Percentiles rank a stretch among this genome's conserved stretches.
These are phyloP conservation scores for Styela plicata DNA, from an alignment of 23 tunicate genomes.

Conservation along the genomic window DNA sequence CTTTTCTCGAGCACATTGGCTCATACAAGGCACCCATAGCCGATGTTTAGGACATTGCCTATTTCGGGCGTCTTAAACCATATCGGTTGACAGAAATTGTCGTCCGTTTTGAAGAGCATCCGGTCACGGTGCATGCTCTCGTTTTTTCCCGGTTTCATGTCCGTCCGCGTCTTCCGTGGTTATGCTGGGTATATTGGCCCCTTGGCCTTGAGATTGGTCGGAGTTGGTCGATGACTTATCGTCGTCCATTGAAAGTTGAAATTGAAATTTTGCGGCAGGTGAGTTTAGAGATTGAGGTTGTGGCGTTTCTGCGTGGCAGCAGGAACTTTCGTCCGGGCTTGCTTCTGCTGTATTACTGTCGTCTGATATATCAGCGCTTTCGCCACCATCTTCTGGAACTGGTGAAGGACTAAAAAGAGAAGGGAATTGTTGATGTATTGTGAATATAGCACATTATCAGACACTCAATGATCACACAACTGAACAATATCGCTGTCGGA, in stretches of 20 bases:
- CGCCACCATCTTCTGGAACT: constrained; percentile 31
- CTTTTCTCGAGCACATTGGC: neutral
- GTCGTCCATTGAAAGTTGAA: constrained; percentile 49
- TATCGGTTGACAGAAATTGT: neutral
- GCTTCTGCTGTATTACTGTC: constrained; percentile 22
- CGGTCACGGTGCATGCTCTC: neutral
- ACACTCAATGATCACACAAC: too few relatives aligned
- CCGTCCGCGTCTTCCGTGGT: neutral
- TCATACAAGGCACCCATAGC: neutral
- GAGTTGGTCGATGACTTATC: neutral
- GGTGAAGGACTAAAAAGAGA: constrained; percentile 69
- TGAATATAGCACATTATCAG: too few relatives aligned
- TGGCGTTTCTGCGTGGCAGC: neutral
- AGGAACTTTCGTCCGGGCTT: constrained; percentile 20
- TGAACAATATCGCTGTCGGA: too few relatives aligned
- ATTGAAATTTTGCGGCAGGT: constrained; percentile 36
- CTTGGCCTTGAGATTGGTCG: neutral
- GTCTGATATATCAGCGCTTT: constrained; percentile 2
- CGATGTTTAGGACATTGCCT: neutral
- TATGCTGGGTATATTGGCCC: neutral
- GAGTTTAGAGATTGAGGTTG: constrained; percentile 4
- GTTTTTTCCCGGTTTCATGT: neutral
- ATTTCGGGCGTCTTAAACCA: neutral
- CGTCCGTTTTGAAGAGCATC: neutral
- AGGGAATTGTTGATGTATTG: neutral